These are phyloP conservation scores for Ochropleura plecta DNA, from an alignment of 2,888 invertebrate species.

Conservation along the genomic window DNA sequence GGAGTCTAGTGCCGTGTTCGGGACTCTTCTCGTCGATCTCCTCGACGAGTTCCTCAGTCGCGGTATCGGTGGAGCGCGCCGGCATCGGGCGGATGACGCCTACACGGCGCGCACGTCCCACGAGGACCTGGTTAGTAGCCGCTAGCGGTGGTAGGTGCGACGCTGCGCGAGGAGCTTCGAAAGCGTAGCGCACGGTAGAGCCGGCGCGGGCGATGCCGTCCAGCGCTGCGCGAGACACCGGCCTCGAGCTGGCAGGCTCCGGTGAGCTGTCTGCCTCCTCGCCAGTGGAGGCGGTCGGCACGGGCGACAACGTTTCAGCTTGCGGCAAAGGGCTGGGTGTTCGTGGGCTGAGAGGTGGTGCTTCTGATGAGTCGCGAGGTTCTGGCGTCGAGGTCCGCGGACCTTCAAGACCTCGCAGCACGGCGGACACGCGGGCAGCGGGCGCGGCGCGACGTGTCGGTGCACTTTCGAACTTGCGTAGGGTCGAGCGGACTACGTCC, in stretches of 20 bases:
- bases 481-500: conserved; percentile 96
- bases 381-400: conserved; percentile 81
- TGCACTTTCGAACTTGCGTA: conserved; percentile 95
- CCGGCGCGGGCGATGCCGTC: conserved; percentile 93
- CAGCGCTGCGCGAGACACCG: conserved; percentile 91
- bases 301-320: conserved; percentile 90
- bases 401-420: conserved; percentile 80
- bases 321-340: conserved; percentile 86
- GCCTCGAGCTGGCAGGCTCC: conserved; percentile 77
- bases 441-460: conserved; percentile 90
- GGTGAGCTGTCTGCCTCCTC: conserved; percentile 70
- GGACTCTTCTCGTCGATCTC: conserved; percentile 64
- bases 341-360: conserved; percentile 71
- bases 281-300: conserved; percentile 82
- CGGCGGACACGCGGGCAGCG: conserved; percentile 86
- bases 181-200: conserved; percentile 92
- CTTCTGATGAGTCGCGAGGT: conserved; percentile 69
- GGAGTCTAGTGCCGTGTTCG: conserved; percentile 66
- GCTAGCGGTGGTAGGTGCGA: conserved; percentile 83
- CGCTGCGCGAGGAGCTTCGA: conserved; percentile 82
- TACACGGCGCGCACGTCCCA: conserved; percentile 85
- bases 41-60: conserved; percentile 64
- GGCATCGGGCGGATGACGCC: conserved; percentile 91
- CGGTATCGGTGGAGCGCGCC: conserved; percentile 67
- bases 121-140: conserved; percentile 82